phyloP scores from a whole-genome alignment of 2,888 invertebrate genomes.

The Allacma fusca region DNA sequence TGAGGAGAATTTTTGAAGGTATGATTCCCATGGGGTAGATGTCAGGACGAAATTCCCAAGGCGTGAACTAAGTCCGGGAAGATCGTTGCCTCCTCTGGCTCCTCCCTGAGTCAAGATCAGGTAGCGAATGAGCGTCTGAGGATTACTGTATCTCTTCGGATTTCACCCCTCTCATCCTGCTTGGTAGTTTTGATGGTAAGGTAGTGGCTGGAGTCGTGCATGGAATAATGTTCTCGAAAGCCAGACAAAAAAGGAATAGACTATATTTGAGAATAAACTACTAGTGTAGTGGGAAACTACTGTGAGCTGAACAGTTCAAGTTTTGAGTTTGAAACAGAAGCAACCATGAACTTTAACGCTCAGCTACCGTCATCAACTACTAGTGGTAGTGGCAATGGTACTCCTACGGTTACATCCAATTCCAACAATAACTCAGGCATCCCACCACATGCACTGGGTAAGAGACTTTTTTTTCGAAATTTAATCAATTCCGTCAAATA shows the following conservation, averaged over 20 bases:
- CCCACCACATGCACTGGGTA: slow-evolving; percentile 9
- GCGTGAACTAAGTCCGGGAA: not conserved
- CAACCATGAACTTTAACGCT: slow-evolving; percentile 44
- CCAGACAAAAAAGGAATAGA: slow-evolving; percentile 30
- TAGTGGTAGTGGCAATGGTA: slow-evolving; percentile 13
- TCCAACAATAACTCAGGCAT: slow-evolving; percentile 17
- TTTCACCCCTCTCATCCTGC: not conserved
- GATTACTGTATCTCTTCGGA: not conserved
- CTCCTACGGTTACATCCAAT: slow-evolving; percentile 18
- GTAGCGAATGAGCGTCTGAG: slow-evolving; percentile 18
- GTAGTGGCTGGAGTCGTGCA: slow-evolving; percentile 9
- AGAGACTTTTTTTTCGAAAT: not conserved
- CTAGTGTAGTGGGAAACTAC: slow-evolving; percentile 31
- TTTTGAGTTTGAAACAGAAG: slow-evolving; percentile 43
- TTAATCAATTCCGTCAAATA: slow-evolving; percentile 2
- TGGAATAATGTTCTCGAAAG: slow-evolving; percentile 13
- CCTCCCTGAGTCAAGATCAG: not conserved
- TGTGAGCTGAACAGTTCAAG: slow-evolving; percentile 35
- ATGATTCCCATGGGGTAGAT: not conserved
- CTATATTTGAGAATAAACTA: slow-evolving; percentile 42
- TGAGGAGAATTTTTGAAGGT: not conserved
- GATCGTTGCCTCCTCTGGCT: not conserved
- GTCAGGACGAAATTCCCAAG: not conserved
- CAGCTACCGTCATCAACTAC: slow-evolving; percentile 42
- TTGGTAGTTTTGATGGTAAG: slow-evolving; percentile 12